phyloP scores from a whole-genome alignment of 2,113 vertebrate genomes.

The Leptodactylus fuscus region DNA sequence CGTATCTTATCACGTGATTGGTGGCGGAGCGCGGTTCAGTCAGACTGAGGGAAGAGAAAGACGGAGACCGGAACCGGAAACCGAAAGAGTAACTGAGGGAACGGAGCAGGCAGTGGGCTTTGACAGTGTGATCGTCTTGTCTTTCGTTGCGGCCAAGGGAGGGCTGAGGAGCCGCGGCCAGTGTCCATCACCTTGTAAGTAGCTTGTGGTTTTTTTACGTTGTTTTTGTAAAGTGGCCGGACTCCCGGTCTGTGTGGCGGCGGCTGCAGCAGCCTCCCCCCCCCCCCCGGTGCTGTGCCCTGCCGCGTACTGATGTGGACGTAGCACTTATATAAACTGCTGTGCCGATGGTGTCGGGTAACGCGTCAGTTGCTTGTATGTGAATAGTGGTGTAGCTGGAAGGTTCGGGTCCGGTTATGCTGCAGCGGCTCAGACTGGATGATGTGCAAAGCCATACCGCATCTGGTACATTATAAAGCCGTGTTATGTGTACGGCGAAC shows the following conservation, averaged over 20 bases:
- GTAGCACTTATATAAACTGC: background rate
- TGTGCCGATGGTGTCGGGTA: background rate
- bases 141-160: background rate
- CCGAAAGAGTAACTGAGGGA: slow-evolving; percentile 15
- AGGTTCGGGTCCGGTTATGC: too few species aligned
- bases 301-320: background rate
- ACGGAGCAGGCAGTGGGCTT: slow-evolving; percentile 3
- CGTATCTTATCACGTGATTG: slow-evolving; percentile 27
- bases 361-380: background rate
- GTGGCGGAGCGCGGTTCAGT: slow-evolving; percentile 50
- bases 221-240: background rate
- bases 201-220: background rate
- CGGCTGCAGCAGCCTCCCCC: too few species aligned
- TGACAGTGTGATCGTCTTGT: background rate
- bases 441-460: too few species aligned
- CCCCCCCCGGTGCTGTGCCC: background rate
- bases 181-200: slow-evolving; percentile 23
- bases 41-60: slow-evolving; percentile 36
- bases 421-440: too few species aligned
- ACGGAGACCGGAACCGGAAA: slow-evolving; percentile 58
- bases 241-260: background rate
- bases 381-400: background rate
- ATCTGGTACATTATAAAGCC: too few species aligned
- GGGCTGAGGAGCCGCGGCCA: background rate
- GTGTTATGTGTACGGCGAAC: background rate